Conservation (phyloP, 92 coral and sea anemone species). For the Virgularia gustaviana region DNA sequence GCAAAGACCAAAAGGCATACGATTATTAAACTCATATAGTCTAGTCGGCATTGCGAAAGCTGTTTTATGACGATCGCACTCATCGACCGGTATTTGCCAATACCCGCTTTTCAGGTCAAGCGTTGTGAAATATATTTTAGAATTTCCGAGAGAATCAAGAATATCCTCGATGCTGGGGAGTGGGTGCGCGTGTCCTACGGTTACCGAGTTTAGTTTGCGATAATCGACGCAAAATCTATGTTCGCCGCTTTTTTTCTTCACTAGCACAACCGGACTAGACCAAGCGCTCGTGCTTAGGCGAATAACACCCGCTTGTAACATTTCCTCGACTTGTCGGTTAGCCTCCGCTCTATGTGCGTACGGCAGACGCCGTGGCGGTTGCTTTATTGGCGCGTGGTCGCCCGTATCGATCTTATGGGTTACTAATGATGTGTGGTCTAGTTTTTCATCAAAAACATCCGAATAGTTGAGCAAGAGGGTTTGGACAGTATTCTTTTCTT, state of each 20-base stretch:
- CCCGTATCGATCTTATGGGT: slow-evolving; percentile 15
- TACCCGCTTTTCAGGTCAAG: slow-evolving; percentile 8
- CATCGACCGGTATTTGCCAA: slow-evolving; percentile 20
- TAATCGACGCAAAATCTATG: slow-evolving; percentile 33
- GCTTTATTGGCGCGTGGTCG: slow-evolving; percentile 11
- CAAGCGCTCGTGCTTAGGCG: slow-evolving; percentile 34
- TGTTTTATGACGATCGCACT: slow-evolving; percentile 19
- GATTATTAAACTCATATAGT: slow-evolving; percentile 3
- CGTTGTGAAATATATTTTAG: background rate
- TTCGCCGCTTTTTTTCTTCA: slow-evolving; percentile 34
- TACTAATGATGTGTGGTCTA: background rate
- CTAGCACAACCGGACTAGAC: slow-evolving; percentile 27
- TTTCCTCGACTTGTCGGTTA: slow-evolving; percentile 25
- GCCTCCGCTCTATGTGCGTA: slow-evolving; percentile 30
- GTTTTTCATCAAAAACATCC: slow-evolving; percentile 1
- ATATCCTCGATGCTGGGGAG: background rate
- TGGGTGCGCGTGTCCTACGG: background rate
- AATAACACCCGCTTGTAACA: slow-evolving; percentile 18
- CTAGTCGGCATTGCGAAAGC: slow-evolving; percentile 16
- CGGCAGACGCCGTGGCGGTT: slow-evolving; percentile 31
- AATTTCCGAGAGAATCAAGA: background rate
- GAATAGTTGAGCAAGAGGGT: background rate
- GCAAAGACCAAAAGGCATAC: slow-evolving; percentile 2
- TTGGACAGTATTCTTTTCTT: background rate
- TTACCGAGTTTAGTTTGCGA: slow-evolving; percentile 19